phyloP scores from a whole-genome alignment of 2,113 vertebrate species.

The Cygnus buccinator region DNA sequence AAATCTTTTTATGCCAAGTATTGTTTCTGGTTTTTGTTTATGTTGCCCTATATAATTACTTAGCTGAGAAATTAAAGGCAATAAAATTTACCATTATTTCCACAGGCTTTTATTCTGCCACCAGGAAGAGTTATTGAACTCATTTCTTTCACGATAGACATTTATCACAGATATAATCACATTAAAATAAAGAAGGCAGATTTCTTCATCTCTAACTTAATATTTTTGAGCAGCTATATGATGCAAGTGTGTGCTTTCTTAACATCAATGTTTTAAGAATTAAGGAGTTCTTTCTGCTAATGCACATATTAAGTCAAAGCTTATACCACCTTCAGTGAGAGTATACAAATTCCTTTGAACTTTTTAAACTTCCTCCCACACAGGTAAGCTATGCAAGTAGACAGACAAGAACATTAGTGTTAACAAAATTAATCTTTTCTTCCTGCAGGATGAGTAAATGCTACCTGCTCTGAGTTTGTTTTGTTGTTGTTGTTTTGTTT shows the following conservation, averaged over 20 bases:
- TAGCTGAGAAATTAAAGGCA: neutral
- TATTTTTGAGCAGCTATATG: neutral
- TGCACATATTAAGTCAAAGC: neutral
- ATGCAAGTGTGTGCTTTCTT: neutral
- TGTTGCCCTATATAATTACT: neutral
- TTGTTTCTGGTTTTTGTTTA: neutral
- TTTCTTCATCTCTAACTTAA: neutral
- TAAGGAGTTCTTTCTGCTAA: neutral
- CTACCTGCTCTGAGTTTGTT: neutral
- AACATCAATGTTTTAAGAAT: neutral
- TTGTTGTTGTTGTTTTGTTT: neutral
- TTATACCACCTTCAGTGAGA: neutral
- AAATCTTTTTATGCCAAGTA: neutral
- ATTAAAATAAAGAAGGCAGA: neutral
- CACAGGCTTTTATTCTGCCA: neutral
- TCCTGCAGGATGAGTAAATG: neutral
- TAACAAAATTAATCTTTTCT: neutral
- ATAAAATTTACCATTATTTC: neutral
- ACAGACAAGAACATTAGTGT: neutral
- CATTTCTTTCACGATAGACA: neutral
- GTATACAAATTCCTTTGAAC: neutral
- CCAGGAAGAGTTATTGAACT: neutral
- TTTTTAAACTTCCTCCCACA: neutral
- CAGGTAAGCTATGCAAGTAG: neutral
- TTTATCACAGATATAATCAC: neutral